phyloP scores from a whole-genome alignment of 2,888 invertebrate genomes.

The Tolmerus cingulatus region DNA sequence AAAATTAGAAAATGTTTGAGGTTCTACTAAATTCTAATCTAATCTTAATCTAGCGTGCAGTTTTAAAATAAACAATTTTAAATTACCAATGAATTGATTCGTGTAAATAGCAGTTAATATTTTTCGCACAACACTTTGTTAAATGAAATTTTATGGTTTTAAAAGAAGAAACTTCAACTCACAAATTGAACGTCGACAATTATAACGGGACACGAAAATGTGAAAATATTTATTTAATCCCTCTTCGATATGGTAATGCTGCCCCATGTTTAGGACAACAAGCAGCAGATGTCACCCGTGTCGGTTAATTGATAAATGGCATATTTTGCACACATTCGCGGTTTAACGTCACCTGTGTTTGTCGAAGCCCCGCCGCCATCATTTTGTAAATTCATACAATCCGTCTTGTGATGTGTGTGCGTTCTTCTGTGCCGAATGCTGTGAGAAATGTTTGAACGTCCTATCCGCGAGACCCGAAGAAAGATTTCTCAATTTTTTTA shows the following conservation, averaged over 20 bases:
- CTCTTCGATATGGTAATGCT: neutral
- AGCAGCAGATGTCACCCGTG: neutral
- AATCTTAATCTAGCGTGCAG: no score
- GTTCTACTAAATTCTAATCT: no score
- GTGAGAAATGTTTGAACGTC: slow-evolving; percentile 47
- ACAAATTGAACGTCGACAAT: no score
- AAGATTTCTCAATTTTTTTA: slow-evolving; percentile 42
- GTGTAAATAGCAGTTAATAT: no score
- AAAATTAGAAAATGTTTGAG: no score
- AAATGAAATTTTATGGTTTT: no score
- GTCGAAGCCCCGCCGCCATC: slow-evolving; percentile 45
- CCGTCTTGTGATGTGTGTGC: neutral
- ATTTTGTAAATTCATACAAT: slow-evolving; percentile 7
- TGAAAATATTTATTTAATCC: neutral
- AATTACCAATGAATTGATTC: no score
- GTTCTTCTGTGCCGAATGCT: slow-evolving; percentile 40
- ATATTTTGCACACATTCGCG: slow-evolving; percentile 18
- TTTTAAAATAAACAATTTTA: no score
- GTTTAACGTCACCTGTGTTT: slow-evolving; percentile 34
- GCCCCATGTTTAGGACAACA: neutral
- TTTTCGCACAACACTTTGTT: no score
- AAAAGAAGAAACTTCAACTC: no score
- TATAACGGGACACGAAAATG: no score
- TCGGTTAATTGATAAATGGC: neutral
- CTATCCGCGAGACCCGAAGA: slow-evolving; percentile 45